These are phyloP conservation scores for Crotalus tigris DNA, from an alignment of 2,113 vertebrate genomes.

Conservation along the genomic window DNA sequence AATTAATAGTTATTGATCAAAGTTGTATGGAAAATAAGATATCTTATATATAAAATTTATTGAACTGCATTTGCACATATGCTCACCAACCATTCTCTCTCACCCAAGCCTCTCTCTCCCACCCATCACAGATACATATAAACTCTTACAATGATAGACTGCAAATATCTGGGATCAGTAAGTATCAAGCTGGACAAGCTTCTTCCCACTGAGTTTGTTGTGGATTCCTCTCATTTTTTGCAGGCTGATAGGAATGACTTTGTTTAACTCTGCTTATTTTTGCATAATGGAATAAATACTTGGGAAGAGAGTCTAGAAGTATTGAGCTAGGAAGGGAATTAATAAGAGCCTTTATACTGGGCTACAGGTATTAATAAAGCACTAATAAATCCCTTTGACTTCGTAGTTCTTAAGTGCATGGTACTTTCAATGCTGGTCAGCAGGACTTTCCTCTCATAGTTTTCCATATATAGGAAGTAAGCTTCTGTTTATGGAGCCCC, in stretches of 20 bases:
- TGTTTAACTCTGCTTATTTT: not conserved
- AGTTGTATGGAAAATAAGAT: not conserved
- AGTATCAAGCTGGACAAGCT: not conserved
- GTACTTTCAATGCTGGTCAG: not conserved
- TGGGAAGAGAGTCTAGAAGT: not conserved
- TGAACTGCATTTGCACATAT: not conserved
- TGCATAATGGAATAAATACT: not conserved
- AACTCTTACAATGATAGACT: not conserved
- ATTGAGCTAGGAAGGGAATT: not conserved
- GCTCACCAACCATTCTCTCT: not conserved
- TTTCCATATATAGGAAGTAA: conserved; percentile 1
- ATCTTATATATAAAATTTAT: not conserved
- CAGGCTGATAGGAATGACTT: not conserved
- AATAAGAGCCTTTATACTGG: not conserved
- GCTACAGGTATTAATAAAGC: not conserved
- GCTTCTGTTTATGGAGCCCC: too few species aligned
- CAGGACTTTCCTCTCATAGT: not conserved
- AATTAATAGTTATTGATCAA: not conserved
- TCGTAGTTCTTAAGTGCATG: not conserved
- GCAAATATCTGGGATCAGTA: not conserved
- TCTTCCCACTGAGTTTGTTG: not conserved
- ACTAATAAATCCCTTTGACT: not conserved
- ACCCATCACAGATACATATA: not conserved
- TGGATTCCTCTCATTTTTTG: not conserved
- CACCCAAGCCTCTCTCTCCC: not conserved